Evolutionary conservation across 2,888 invertebrate genomes (phyloP).

Genomic region (Crocallis elinguaria): DNA sequence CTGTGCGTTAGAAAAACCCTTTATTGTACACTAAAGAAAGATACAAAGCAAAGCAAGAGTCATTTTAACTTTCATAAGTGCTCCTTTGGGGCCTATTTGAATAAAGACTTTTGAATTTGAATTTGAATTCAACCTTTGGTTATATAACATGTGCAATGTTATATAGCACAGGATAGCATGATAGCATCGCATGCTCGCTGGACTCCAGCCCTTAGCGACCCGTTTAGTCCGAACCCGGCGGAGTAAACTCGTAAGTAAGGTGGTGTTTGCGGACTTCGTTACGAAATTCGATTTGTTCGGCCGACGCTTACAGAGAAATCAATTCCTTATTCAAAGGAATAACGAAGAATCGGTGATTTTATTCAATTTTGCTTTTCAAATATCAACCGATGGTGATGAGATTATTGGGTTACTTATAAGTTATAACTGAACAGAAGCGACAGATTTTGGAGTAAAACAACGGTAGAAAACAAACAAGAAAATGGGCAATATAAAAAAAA

Average conservation of each 20-base stretch:
- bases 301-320: constrained; percentile 24
- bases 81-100: too few species aligned
- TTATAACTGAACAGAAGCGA: not conserved
- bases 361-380: constrained; percentile 15
- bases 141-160: not conserved
- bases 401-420: constrained; percentile 4
- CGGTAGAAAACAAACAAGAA: too few species aligned
- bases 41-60: too few species aligned
- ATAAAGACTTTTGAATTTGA: too few species aligned
- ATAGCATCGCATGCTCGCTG: not conserved
- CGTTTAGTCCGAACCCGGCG: constrained; percentile 21
- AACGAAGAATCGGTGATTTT: constrained; percentile 11
- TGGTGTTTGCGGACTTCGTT: constrained; percentile 25
- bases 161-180: not conserved
- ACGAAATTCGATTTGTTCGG: constrained; percentile 27
- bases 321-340: constrained; percentile 23
- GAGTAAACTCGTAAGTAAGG: constrained; percentile 25
- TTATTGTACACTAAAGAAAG: too few species aligned
- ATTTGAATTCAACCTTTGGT: too few species aligned
- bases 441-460: too few species aligned
- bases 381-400: too few species aligned
- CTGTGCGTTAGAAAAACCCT: too few species aligned
- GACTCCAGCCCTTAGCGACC: not conserved
- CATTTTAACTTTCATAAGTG: too few species aligned
- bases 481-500: too few species aligned